These are phyloP conservation scores for Nesogale talazaci DNA, from an alignment of 2,113 vertebrate genomes.

Conservation along the genomic window DNA sequence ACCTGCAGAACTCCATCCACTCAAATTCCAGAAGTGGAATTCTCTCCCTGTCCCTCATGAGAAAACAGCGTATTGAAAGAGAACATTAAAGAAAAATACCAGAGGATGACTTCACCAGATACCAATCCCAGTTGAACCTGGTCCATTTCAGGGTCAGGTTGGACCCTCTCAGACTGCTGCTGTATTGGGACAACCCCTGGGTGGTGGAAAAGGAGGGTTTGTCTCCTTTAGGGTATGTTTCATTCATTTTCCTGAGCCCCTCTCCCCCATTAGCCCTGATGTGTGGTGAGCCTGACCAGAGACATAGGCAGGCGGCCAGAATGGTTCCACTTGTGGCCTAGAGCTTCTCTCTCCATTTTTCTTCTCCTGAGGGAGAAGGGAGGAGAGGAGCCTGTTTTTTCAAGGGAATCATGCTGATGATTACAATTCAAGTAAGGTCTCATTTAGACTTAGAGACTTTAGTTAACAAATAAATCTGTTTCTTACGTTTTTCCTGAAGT, in stretches of 20 bases:
- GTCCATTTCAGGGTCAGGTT: constrained; percentile 44
- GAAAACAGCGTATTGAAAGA: constrained; percentile 79
- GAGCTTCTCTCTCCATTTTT: not conserved
- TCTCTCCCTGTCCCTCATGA: constrained; percentile 69
- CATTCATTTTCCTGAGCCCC: not conserved
- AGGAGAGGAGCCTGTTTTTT: constrained; percentile 71
- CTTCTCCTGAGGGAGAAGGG: constrained; percentile 47
- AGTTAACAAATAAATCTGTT: too few species aligned
- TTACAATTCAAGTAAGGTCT: constrained; percentile 80
- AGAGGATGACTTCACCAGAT: constrained; percentile 75
- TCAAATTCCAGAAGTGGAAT: constrained; percentile 86
- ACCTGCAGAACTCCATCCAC: constrained; percentile 80
- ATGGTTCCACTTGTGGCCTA: not conserved
- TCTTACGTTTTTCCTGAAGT: too few species aligned
- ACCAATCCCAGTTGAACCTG: constrained; percentile 64
- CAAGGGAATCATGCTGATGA: constrained; percentile 84
- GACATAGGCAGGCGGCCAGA: not conserved
- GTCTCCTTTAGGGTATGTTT: constrained; percentile 55
- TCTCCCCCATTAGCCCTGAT: not conserved
- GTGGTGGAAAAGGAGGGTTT: constrained; percentile 71
- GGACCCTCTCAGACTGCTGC: not conserved
- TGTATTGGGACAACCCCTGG: not conserved
- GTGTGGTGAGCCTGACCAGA: not conserved
- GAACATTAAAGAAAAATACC: constrained; percentile 77
- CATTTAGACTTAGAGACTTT: constrained; percentile 67